Conservation (phyloP, 2,113 vertebrate species). For the Felis catus region F.catus_Fca126_mat1.0 CM031411.1:24694501-24695000, state of each 20-base stretch:
- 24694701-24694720: neutral
- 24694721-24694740: neutral
- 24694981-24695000: neutral
- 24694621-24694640: neutral
- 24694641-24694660: neutral
- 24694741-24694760: neutral
- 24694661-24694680: neutral
- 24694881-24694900: neutral
- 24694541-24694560: too few species aligned
- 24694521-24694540: too few species aligned
- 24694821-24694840: neutral
- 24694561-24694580: too few species aligned
- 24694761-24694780: neutral
- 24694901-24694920: neutral
- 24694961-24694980: neutral
- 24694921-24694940: neutral
- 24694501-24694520: too few species aligned
- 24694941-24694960: neutral
- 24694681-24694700: neutral
- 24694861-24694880: neutral
- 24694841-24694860: neutral
- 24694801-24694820: neutral
- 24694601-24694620: neutral
- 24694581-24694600: neutral
- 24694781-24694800: neutral